phyloP scores from a whole-genome alignment of 2,888 invertebrate species.

The Stenodera caucasica region DNA sequence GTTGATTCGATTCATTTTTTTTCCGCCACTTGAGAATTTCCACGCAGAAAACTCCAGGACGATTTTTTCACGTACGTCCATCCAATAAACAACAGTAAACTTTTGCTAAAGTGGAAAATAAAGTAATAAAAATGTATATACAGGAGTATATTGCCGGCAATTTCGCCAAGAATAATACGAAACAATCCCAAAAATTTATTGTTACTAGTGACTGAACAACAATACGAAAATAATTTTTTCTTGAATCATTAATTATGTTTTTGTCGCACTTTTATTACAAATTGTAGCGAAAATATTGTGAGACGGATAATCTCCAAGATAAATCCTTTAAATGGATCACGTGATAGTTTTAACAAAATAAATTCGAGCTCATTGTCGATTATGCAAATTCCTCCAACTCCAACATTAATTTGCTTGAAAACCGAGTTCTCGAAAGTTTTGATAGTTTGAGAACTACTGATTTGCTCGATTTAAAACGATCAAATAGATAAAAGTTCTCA shows the following conservation, averaged over 20 bases:
- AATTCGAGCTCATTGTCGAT: too few species aligned
- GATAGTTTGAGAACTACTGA: too few species aligned
- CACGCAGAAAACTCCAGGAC: too few species aligned
- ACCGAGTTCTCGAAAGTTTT: too few species aligned
- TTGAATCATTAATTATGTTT: background rate
- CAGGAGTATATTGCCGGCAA: slow-evolving; percentile 8
- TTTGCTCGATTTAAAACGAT: too few species aligned
- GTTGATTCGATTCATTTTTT: background rate
- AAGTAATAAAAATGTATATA: slow-evolving; percentile 1
- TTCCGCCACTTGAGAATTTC: too few species aligned
- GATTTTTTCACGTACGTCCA: too few species aligned
- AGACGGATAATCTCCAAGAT: background rate
- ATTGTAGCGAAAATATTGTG: too few species aligned
- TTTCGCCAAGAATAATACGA: slow-evolving; percentile 11
- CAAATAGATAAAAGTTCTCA: too few species aligned
- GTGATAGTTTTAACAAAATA: too few species aligned
- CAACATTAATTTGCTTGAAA: too few species aligned
- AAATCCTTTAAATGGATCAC: background rate
- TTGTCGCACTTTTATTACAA: background rate
- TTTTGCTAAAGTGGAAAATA: background rate
- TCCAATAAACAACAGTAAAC: background rate
- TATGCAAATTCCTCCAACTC: too few species aligned
- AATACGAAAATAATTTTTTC: background rate
- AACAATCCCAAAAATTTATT: slow-evolving; percentile 5
- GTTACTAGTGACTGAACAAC: background rate